phyloP scores from a whole-genome alignment of 2,888 invertebrate species.

The Eupeodes luniger region DNA sequence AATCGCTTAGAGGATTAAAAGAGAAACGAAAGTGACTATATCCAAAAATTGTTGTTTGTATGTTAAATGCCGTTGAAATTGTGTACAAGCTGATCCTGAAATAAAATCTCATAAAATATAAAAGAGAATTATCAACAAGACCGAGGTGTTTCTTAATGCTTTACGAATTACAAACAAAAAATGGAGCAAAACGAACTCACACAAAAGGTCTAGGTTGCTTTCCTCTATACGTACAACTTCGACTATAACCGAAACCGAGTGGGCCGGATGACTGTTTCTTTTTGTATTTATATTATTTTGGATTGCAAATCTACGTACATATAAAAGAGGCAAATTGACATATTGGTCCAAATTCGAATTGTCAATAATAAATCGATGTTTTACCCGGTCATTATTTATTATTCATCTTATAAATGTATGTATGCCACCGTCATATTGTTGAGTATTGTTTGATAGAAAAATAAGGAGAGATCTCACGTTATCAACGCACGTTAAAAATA shows the following conservation, averaged over 20 bases:
- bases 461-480: background rate
- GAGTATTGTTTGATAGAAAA: background rate
- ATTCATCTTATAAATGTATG: background rate
- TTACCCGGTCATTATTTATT: conserved; percentile 5
- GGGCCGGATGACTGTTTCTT: background rate
- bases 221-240: background rate
- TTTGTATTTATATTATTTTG: background rate
- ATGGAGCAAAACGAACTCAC: conserved; percentile 9
- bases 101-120: too few relatives aligned
- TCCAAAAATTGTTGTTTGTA: too few relatives aligned
- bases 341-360: conserved; percentile 34
- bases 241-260: background rate
- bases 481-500: conserved; percentile 21
- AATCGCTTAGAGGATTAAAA: too few relatives aligned
- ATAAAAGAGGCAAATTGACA: conserved; percentile 35
- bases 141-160: too few relatives aligned
- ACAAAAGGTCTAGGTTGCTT: background rate
- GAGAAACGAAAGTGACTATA: too few relatives aligned
- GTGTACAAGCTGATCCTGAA: too few relatives aligned
- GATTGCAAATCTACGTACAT: conserved; percentile 3
- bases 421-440: background rate
- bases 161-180: background rate
- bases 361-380: conserved; percentile 47
- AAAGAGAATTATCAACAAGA: too few relatives aligned
- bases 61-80: too few relatives aligned